Percentiles rank a stretch among this genome's conserved stretches.
Evolutionary conservation across 2,113 vertebrate species (phyloP).

Genomic region (Etheostoma cragini): DNA sequence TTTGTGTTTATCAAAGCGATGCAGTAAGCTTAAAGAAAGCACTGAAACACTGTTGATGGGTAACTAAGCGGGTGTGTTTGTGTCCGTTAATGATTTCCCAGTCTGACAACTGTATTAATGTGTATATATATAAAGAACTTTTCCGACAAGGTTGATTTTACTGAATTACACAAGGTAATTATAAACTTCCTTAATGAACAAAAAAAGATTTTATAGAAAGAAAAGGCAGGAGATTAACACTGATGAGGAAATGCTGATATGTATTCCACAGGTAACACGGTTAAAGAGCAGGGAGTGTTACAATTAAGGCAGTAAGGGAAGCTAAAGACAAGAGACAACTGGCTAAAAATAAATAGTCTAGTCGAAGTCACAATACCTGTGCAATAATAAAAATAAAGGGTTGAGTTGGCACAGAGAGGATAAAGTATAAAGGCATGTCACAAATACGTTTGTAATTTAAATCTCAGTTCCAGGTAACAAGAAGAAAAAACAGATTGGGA

Average conservation of each 20-base stretch:
- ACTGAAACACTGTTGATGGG: not conserved
- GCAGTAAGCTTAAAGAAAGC: not conserved
- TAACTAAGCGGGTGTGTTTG: slow-evolving; percentile 13
- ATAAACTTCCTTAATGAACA: not conserved
- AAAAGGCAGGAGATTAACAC: not conserved
- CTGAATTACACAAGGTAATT: not conserved
- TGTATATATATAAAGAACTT: not conserved
- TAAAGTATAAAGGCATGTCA: not conserved
- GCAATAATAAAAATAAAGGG: not conserved
- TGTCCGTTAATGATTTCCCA: slow-evolving; percentile 25
- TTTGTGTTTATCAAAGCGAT: not conserved
- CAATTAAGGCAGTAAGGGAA: not conserved
- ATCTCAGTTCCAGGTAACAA: not conserved
- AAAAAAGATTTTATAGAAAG: slow-evolving; percentile 5
- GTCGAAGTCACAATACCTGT: not conserved
- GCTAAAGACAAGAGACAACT: not conserved
- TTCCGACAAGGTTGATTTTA: not conserved
- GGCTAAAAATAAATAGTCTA: slow-evolving; percentile 6
- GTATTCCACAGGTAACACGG: slow-evolving; percentile 48
- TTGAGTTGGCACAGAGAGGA: slow-evolving; percentile 30
- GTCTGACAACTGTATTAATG: not conserved
- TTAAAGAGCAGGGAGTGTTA: slow-evolving; percentile 55
- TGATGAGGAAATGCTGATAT: slow-evolving; percentile 28
- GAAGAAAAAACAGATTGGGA: not conserved
- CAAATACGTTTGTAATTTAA: slow-evolving; percentile 18